These are phyloP conservation scores for Xylota sylvarum DNA, from an alignment of 2,888 invertebrate genomes.

Conservation along the genomic window DNA sequence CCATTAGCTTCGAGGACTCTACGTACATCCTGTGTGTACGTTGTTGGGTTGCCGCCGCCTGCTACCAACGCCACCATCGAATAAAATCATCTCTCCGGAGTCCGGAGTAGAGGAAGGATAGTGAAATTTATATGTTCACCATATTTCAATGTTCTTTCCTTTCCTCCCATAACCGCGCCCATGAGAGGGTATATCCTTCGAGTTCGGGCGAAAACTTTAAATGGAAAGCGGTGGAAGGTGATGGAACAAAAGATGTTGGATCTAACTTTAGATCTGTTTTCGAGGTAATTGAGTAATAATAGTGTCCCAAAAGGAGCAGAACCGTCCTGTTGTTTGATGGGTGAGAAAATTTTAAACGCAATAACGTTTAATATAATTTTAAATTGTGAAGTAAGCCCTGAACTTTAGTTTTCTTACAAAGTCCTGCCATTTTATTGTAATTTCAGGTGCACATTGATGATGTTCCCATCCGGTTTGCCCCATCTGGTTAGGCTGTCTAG, in stretches of 20 bases:
- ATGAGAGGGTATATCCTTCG: slow-evolving; percentile 29
- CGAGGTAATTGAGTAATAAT: slow-evolving; percentile 77
- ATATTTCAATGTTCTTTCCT: slow-evolving; percentile 53
- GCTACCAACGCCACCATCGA: slow-evolving; percentile 17
- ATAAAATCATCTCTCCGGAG: not conserved
- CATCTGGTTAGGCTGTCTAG: not conserved
- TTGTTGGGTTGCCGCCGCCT: not conserved
- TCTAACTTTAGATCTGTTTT: slow-evolving; percentile 77
- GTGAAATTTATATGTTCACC: slow-evolving; percentile 72
- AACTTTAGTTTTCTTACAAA: slow-evolving; percentile 31
- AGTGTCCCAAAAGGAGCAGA: slow-evolving; percentile 31
- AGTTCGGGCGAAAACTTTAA: slow-evolving; percentile 52
- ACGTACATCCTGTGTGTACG: slow-evolving; percentile 42
- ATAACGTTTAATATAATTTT: slow-evolving; percentile 75
- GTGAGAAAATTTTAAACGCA: slow-evolving; percentile 71
- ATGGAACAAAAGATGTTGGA: slow-evolving; percentile 56
- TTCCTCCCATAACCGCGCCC: too few species aligned
- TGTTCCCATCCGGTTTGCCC: not conserved
- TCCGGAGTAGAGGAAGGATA: slow-evolving; percentile 38
- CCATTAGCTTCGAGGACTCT: slow-evolving; percentile 64
- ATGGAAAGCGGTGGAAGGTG: slow-evolving; percentile 5
- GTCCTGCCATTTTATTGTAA: slow-evolving; percentile 53
- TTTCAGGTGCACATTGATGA: slow-evolving; percentile 65
- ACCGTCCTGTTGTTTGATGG: slow-evolving; percentile 45
- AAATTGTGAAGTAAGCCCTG: slow-evolving; percentile 65